Evolutionary conservation across 2,888 invertebrate species (phyloP).

Genomic region (Beris chalybata): DNA sequence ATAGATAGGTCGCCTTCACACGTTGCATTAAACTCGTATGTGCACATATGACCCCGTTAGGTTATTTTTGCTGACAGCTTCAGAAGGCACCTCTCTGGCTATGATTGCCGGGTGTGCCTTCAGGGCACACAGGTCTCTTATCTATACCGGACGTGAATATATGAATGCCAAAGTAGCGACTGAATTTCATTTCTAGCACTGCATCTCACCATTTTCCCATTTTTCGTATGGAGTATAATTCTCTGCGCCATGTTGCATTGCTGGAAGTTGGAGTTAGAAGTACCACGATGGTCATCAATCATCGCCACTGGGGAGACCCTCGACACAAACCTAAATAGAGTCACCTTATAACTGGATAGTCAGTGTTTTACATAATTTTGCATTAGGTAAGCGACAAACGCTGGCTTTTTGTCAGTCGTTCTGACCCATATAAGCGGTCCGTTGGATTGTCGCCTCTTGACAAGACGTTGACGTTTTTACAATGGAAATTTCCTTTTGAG

Average conservation of each 20-base stretch:
- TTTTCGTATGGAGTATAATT: not conserved
- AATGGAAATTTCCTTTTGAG: no score
- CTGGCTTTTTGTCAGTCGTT: no score
- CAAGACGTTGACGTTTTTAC: no score
- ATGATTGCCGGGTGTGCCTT: slow-evolving; percentile 20
- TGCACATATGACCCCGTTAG: slow-evolving; percentile 28
- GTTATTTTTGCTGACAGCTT: slow-evolving; percentile 26
- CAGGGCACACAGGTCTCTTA: slow-evolving; percentile 22
- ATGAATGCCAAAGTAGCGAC: slow-evolving; percentile 28
- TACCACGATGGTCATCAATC: slow-evolving; percentile 11
- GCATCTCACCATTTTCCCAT: not conserved
- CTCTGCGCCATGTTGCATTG: not conserved
- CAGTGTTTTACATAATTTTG: no score
- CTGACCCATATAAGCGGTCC: no score
- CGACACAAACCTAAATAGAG: no score
- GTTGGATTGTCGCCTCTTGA: no score
- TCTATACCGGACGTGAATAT: slow-evolving; percentile 32
- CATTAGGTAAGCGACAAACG: no score
- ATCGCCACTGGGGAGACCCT: slow-evolving; percentile 4
- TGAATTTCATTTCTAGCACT: slow-evolving; percentile 25
- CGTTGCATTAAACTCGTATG: slow-evolving; percentile 8
- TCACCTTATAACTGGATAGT: no score
- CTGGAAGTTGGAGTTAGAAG: not conserved
- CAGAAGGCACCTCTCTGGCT: not conserved
- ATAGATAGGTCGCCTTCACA: slow-evolving; percentile 22